Conservation (phyloP, 2,113 vertebrate genomes). For the mouse (Mus musculus) region DNA sequence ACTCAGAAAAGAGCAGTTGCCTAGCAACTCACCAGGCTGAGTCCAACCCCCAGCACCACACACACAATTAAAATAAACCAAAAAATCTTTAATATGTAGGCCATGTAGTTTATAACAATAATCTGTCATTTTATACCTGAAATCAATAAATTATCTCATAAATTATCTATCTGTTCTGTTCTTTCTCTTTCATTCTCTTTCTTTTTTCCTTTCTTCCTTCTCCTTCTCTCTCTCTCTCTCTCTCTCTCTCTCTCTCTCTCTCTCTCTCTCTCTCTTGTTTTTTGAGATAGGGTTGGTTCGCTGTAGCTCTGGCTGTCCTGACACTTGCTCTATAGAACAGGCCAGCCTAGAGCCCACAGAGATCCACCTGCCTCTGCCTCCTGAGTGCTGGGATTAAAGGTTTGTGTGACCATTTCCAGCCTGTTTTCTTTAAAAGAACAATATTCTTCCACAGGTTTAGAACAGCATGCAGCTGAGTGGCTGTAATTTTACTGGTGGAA, state of each 20-base stretch:
- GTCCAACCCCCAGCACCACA: not conserved
- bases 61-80: not conserved
- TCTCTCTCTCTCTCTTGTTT: not conserved
- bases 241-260: not conserved
- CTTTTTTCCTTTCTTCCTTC: too few species aligned
- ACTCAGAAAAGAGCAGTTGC: not conserved
- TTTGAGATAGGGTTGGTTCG: not conserved
- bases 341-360: not conserved
- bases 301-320: not conserved
- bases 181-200: not conserved
- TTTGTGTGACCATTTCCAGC: not conserved
- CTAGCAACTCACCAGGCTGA: not conserved
- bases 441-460: slow-evolving; percentile 57
- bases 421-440: not conserved
- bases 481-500: not conserved
- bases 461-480: not conserved
- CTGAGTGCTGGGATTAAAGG: not conserved
- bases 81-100: slow-evolving; percentile 1
- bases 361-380: not conserved
- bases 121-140: slow-evolving; percentile 38
- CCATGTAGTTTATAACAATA: slow-evolving; percentile 45
- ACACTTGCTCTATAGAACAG: not conserved
- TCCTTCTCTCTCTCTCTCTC: not conserved
- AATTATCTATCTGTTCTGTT: not conserved
- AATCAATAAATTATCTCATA: slow-evolving; percentile 50